A percentile compares a stretch with the other conserved stretches of the same genome.
Evolutionary conservation across 2,113 vertebrate species (phyloP).

Genomic region (Riparia riparia): DNA sequence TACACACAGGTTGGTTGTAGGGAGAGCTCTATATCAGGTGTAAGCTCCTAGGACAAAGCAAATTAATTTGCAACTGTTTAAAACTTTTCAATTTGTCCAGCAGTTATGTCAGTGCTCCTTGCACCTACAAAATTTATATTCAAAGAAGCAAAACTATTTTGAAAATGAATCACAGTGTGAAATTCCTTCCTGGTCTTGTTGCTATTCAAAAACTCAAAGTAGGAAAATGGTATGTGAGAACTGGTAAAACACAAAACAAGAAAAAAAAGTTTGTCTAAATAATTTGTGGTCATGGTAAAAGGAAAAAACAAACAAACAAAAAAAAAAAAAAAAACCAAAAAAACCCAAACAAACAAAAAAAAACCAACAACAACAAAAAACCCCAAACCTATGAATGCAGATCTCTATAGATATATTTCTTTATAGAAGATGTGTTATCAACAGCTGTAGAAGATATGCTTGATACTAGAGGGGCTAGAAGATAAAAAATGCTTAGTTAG

Average conservation of each 20-base stretch:
- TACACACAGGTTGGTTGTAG: neutral
- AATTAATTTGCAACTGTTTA: conserved; percentile 57
- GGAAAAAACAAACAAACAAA: neutral
- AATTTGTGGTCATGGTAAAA: neutral
- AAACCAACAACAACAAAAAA: too few species aligned
- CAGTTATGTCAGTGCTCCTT: conserved; percentile 9
- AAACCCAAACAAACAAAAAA: too few species aligned
- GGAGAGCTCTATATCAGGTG: conserved; percentile 27
- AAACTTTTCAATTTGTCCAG: conserved; percentile 27
- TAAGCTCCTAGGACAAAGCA: conserved; percentile 39
- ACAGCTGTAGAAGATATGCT: neutral
- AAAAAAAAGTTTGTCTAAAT: neutral
- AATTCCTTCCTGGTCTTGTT: conserved; percentile 35
- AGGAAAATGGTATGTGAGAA: conserved; percentile 15
- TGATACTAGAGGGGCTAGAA: neutral
- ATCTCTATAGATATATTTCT: neutral
- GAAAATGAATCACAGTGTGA: conserved; percentile 54
- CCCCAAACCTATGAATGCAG: neutral
- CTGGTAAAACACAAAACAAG: conserved; percentile 28
- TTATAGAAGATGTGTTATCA: neutral
- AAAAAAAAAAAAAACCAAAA: too few species aligned
- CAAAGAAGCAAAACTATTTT: conserved; percentile 70
- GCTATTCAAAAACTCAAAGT: conserved; percentile 37
- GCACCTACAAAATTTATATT: conserved; percentile 67
- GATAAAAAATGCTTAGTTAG: neutral